Conservation (phyloP, 2,888 invertebrate species). For the Mechanitis messenoides region DNA sequence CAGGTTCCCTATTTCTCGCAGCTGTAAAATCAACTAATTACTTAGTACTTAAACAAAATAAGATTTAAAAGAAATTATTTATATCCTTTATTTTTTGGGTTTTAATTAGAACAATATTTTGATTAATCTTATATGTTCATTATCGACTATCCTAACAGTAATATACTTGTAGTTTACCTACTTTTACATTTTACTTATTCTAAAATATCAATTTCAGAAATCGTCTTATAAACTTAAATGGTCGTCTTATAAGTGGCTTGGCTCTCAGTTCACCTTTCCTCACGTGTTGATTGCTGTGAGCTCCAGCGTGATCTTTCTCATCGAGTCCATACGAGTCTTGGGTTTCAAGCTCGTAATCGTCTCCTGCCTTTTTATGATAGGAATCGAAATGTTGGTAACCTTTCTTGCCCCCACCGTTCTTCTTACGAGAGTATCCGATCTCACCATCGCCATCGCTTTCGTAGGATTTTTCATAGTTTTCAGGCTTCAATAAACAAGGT, state of each 20-base stretch:
- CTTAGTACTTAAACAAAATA: constrained; percentile 17
- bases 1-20: constrained; percentile 32
- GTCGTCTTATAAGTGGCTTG: constrained; percentile 43
- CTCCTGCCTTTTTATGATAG: constrained; percentile 83
- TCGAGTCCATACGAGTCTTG: constrained; percentile 80
- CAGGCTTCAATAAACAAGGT: constrained; percentile 39
- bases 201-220: constrained; percentile 48
- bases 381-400: constrained; percentile 85
- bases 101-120: too few relatives aligned
- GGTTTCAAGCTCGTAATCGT: constrained; percentile 83
- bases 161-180: background rate
- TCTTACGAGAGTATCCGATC: constrained; percentile 80
- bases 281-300: constrained; percentile 59
- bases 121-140: background rate
- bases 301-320: constrained; percentile 66
- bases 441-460: constrained; percentile 79
- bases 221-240: constrained; percentile 47
- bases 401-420: constrained; percentile 80
- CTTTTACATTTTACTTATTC: constrained; percentile 14
- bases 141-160: background rate
- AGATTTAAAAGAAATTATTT: background rate
- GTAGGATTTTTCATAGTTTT: constrained; percentile 76
- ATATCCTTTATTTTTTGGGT: too few relatives aligned
- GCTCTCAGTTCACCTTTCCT: constrained; percentile 53
- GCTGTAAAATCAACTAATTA: constrained; percentile 33